Evolutionary conservation across 2,113 vertebrate species (phyloP), one percentile per base, ranked within the genome.

Genomic region (Caretta caretta): DNA sequence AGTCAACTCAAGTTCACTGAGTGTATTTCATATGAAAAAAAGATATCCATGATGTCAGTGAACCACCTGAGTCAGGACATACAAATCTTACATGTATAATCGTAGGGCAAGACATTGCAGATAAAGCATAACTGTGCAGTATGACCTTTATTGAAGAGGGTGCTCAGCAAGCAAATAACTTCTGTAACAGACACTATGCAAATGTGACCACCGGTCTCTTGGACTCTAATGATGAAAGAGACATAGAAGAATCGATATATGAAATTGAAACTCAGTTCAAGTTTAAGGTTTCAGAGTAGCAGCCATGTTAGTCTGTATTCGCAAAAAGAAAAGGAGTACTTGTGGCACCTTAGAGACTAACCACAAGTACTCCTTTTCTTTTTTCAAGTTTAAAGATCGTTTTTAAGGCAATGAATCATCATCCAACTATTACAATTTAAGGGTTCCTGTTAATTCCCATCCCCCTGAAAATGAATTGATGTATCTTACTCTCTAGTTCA

Each of bases 381-480:
- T 42, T 42, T 31, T 20, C 46, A 6, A n/a, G 29, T 50, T 84
- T 0, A 42, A 89, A 38, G 94, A 96, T 3, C 94, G 90, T 46
- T 38, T 96, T 82, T 97, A 96, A 0, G 84, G 85, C 46, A 97
- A 97, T 38, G 62, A 95, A 78, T 20, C 9, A 3, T 13, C 51
- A 0, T 59, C 62, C 75, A 69, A 75, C 24, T 96, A 97, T 54
- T 93, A 3, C 11, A 85, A 94, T 80, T 83, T 96, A 31, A 75
- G 80, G 89, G 72, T 90, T 27, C 57, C 62, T 19, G 1, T 0
- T 29, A 16, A 84, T 57, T 88, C 78, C 78, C 14, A 54, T 65
- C 11, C 11, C 16, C 16, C 88, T 79, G 90, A 82, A 92, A 96
- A 96, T 3, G 96, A 97, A 81, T 91, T 95, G 31, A 93, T 93